A percentile compares a stretch with the other conserved stretches of the same genome.
These are phyloP conservation scores for Porites lobata DNA, from an alignment of 92 coral and sea anemone genomes.

Conservation along the genomic window DNA sequence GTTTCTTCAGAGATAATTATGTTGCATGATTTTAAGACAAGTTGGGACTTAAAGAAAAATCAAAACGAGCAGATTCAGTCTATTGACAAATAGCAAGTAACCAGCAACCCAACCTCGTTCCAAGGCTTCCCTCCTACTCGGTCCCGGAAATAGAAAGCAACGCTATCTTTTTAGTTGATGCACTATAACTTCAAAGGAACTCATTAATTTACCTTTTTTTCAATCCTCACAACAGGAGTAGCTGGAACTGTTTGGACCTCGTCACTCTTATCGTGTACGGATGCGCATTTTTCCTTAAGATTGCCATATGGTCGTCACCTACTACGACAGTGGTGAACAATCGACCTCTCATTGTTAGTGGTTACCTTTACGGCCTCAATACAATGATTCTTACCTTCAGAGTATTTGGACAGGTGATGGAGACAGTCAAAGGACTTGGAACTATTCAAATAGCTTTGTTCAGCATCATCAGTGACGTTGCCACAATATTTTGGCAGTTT, in stretches of 20 bases:
- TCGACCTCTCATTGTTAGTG: constrained; percentile 38
- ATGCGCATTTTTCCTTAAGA: constrained; percentile 9
- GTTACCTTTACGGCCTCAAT: constrained; percentile 48
- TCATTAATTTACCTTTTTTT: too few relatives aligned
- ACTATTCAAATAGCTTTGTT: constrained; percentile 51
- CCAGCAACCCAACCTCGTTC: too few relatives aligned
- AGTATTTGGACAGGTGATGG: constrained; percentile 58
- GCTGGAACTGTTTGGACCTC: constrained; percentile 41
- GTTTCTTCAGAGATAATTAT: too few relatives aligned
- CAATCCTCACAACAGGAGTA: constrained; percentile 10
- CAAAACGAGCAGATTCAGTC: too few relatives aligned
- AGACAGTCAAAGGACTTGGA: constrained; percentile 19
- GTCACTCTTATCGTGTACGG: constrained; percentile 22
- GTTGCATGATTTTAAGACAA: too few relatives aligned
- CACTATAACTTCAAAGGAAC: too few relatives aligned
- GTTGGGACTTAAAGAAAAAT: too few relatives aligned
- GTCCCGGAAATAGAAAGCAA: too few relatives aligned
- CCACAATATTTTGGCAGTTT: constrained; percentile 42
- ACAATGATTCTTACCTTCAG: constrained; percentile 45
- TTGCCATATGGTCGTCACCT: constrained; percentile 18
- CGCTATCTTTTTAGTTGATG: too few relatives aligned
- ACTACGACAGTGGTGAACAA: neutral
- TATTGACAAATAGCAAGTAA: too few relatives aligned
- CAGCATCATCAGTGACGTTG: constrained; percentile 40
- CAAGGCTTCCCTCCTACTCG: too few relatives aligned